Base-by-base conservation (phyloP, 2,113 vertebrate genomes). In the Cricetomys ansorgei region DNA sequence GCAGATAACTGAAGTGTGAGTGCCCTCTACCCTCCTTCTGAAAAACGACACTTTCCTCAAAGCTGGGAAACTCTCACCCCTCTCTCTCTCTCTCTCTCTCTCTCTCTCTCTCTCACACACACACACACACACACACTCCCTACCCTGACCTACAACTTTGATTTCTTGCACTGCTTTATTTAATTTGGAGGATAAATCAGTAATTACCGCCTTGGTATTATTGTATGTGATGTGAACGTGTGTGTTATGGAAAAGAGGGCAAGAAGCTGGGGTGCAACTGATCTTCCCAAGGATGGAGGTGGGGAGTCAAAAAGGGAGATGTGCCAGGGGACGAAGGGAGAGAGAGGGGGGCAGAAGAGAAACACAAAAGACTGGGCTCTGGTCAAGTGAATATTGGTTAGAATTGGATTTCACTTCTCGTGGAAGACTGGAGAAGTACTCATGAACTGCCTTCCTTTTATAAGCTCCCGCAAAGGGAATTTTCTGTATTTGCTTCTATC, bases 1-100 rank as follows among this genome's bases (percentile, higher is more conserved):
- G 94, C 83, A 95, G 94, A 96, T 96, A 98, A 91, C 95, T 96
- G 97, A 97, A 97, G 93, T 96, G 75, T 96, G 96, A 98, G 96
- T 96, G 98, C 97, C 98, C 98, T 98, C 98, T 98, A 96, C 95
- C 96, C 97, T 97, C 81, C 96, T 97, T 90, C 87, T 85, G 53
- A 92, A 97, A 98, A 98, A 98, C 87, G 45, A 94, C 98, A 98
- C 65, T 70, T 90, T 86, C 76, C 48, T 95, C 89, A 67, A 89
- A 81, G 75, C 94, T 93, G 43, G n/a, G n/a, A 89, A 77, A 43
- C 53, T 27, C 40, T 89, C 91, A 75, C 55, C 89, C 75, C 70
- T 53, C 57, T 17, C 5, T 59, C 57, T 59, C 57, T 17, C 1
- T 59, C 57, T 59, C 57, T 59, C 15, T 59, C 57, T 59, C 57